These are phyloP conservation scores for Spilarctia lutea DNA, from an alignment of 2,888 invertebrate species.

Conservation along the genomic window DNA sequence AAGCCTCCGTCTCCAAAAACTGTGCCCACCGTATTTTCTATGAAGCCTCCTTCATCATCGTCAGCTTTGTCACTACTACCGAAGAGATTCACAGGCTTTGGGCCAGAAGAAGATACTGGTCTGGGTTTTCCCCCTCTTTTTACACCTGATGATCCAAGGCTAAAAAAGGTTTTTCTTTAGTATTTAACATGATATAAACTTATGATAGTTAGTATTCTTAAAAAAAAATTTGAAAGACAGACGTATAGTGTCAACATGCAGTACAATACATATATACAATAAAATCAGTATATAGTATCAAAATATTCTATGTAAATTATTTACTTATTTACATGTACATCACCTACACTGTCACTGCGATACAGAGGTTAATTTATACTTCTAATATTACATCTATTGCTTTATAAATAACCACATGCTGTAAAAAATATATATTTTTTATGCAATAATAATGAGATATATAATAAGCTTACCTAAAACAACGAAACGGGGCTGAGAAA, in stretches of 20 bases:
- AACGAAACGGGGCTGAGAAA: constrained; percentile 85
- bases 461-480: constrained; percentile 73
- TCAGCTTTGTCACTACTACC: constrained; percentile 67
- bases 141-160: constrained; percentile 77
- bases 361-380: too few species aligned
- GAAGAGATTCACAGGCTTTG: constrained; percentile 75
- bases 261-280: too few species aligned
- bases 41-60: constrained; percentile 64
- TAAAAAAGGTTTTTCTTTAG: constrained; percentile 48
- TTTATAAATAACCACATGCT: too few species aligned
- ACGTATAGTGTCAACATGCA: background rate
- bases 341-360: too few species aligned
- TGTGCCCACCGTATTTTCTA: constrained; percentile 65
- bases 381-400: too few species aligned
- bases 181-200: background rate
- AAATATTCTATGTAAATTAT: too few species aligned
- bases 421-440: background rate
- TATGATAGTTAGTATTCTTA: background rate
- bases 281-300: background rate
- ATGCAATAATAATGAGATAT: background rate
- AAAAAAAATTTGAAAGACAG: background rate
- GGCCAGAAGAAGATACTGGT: constrained; percentile 75
- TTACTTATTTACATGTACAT: too few species aligned
- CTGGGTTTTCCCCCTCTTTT: constrained; percentile 81
- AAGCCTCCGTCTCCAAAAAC: constrained; percentile 58